Evolutionary conservation across 2,113 vertebrate genomes (phyloP), one percentile per base, ranked within the genome.

Genomic region (Tautogolabrus adspersus): DNA sequence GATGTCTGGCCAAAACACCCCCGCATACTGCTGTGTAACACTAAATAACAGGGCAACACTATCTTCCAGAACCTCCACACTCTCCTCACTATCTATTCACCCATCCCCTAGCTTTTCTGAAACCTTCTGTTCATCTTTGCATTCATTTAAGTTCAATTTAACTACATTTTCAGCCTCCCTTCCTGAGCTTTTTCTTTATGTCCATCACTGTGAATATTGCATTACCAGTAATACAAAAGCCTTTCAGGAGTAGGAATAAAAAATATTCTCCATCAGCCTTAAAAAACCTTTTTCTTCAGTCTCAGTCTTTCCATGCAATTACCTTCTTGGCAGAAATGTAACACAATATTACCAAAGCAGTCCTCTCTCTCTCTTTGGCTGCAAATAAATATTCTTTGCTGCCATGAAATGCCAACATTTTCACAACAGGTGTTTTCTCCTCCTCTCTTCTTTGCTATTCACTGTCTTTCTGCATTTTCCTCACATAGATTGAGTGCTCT

Each of bases 1-100:
- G 81, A 84, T 82, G 82, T 79, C 75, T 81, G 59, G 68, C 65
- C 68, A 67, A 60, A 81, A 72, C 70, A 4, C 79, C 84, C 63
- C 73, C 78, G 46, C 72, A 78, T 82, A 72, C 68, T 47, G 23
- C 72, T 56, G 65, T 72, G 60, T 18, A 75, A 76, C 83, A 83
- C 67, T 87, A 86, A 88, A 90, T 83, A 85, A 86, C 79, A 89
- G 73, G 82, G 75, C 75, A 81, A 63, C 80, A 61, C 80, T 67
- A 75, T 84, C 72, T 77, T 83, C 85, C 89, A 89, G 81, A 86
- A 86, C 60, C 67, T 65, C 61, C 30, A 60, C 49, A 88, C 79
- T 34, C 67, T 65, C 61, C 30, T 57, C 49, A 88, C 68, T 71
- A 6, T 69, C 58, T 66, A 30, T 22, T 70, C 46, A 57, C 66